Base-by-base conservation (phyloP, 1,140 invertebrate genomes). In the Drosophila jambulina region DNA sequence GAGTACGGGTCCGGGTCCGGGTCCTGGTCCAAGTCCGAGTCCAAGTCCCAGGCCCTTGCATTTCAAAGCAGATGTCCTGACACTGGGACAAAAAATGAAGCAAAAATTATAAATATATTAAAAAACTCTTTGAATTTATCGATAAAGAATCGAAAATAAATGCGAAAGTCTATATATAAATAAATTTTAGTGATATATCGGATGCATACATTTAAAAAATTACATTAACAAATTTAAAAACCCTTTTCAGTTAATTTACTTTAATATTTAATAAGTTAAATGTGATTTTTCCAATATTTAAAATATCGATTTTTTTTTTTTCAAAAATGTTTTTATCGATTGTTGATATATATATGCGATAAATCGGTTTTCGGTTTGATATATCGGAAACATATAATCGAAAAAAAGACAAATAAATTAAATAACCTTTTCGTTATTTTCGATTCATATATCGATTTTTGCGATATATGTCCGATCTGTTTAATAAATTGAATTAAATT, bases 1-100 rank as follows among this genome's bases (percentile, higher is more conserved):
- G 53, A 23, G 32, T 23, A 1, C 27, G 49, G 27, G 51, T 25
- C n/a, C 17, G 46, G 8, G 15, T 27, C 27, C 27, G 27, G 27
- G 27, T 27, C 27, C 27, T 4, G 5, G 27, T 34, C 29, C 51
- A 9, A 34, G 49, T 21, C 27, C 49, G 51, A 54, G 51, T 54
- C 51, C 51, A 19, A 40, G 34, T 54, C 63, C 57, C 56, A 49
- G 51, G 85, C 80, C 27, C 49, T 81, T 88, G 78, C 85, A 88
- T 90, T 88, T 88, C 74, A 78, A 53, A 88, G 72, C 80, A 88
- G 85, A 61, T 88, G 68, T 78, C 68, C 77, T 75, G 43, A 56
- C 62, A 69, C 46, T 12, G 27, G 21, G 1, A 51, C 17, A 19
- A 69, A 68, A 61, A 19, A n/a, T 3, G 19, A n/a, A 19, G 0